A percentile compares a stretch with the other conserved stretches of the same genome.
These are phyloP conservation scores for Tragelaphus scriptus DNA, from an alignment of 2,113 vertebrate species.

Conservation along the genomic window DNA sequence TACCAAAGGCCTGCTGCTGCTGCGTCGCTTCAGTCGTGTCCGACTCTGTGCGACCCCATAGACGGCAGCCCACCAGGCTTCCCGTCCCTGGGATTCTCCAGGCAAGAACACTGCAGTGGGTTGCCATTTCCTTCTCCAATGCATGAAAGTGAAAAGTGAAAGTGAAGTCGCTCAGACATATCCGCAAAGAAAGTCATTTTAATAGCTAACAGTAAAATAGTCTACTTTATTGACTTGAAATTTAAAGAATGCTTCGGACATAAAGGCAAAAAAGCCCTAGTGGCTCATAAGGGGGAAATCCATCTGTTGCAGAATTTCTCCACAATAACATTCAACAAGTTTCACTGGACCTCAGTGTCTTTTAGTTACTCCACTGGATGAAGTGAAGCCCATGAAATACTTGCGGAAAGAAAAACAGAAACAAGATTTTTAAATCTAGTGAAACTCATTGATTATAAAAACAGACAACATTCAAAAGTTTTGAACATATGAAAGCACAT, in stretches of 20 bases:
- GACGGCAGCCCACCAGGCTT: no score
- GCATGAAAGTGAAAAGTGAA: no score
- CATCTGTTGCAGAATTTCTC: neutral
- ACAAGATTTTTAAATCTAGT: neutral
- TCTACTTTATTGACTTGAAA: neutral
- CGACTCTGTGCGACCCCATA: no score
- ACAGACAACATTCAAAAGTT: neutral
- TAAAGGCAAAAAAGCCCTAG: neutral
- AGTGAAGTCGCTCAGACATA: no score
- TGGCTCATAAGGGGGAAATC: neutral
- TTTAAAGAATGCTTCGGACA: neutral
- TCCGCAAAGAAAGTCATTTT: neutral
- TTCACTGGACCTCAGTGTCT: neutral
- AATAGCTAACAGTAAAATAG: neutral
- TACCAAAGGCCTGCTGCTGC: no score
- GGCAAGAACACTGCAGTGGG: no score
- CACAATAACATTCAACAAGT: neutral
- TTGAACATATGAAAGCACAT: neutral
- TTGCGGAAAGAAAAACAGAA: neutral
- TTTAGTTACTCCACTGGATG: neutral
- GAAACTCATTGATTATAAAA: conserved; percentile 31
- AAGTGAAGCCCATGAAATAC: neutral
- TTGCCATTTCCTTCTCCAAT: no score
- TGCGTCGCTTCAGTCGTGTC: no score
- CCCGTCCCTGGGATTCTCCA: no score